Conservation (phyloP, 2,888 invertebrate genomes). For the Hydriomena furcata region DNA sequence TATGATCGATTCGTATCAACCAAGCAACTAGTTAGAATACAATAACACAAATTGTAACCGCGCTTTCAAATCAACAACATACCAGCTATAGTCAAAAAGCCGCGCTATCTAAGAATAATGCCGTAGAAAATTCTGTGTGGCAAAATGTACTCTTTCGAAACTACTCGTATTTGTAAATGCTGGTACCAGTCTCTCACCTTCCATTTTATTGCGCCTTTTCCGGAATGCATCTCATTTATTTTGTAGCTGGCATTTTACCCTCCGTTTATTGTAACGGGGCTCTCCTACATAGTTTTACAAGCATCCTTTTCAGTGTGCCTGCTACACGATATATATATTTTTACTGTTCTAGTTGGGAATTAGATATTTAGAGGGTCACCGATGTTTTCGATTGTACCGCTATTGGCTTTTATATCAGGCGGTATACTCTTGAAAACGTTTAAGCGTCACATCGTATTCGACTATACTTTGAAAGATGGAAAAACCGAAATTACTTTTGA, state of each 20-base stretch:
- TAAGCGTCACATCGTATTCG: no score
- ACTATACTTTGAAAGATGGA: no score
- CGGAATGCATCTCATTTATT: slow-evolving; percentile 36
- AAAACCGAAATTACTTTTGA: no score
- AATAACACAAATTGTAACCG: not conserved
- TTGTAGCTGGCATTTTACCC: slow-evolving; percentile 29
- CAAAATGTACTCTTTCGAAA: slow-evolving; percentile 10
- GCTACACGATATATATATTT: slow-evolving; percentile 18
- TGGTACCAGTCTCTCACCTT: slow-evolving; percentile 16
- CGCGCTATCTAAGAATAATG: not conserved
- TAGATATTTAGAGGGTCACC: not conserved
- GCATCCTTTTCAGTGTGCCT: slow-evolving; percentile 20
- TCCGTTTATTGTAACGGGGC: slow-evolving; percentile 29
- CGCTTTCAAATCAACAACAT: not conserved
- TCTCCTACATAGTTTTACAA: slow-evolving; percentile 27
- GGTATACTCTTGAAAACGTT: no score
- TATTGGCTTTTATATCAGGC: not conserved
- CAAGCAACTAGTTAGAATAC: not conserved
- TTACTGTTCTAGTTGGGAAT: slow-evolving; percentile 7
- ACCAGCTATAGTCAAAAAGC: not conserved
- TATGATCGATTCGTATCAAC: no score
- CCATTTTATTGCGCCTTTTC: slow-evolving; percentile 22
- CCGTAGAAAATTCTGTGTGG: slow-evolving; percentile 4
- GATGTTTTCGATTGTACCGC: not conserved
- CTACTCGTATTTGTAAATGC: slow-evolving; percentile 18